Conservation (phyloP, 2,888 invertebrate genomes). For the Diploptera punctata region DNA sequence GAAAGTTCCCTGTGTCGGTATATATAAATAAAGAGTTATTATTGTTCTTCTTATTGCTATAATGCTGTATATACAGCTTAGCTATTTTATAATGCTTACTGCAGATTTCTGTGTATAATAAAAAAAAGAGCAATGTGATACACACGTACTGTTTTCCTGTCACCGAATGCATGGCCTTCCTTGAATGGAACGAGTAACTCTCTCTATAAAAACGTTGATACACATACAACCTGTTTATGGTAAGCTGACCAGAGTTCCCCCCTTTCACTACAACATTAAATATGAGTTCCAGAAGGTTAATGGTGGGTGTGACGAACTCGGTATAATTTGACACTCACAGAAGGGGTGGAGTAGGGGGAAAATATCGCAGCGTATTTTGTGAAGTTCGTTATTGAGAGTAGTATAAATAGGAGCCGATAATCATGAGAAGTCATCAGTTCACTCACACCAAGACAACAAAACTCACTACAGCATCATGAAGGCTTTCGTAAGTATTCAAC, state of each 20-base stretch:
- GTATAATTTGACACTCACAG: constrained; percentile 14
- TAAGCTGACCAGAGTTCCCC: neutral
- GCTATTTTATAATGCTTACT: no score
- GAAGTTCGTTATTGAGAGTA: neutral
- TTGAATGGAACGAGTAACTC: neutral
- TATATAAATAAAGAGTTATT: no score
- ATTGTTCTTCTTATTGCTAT: no score
- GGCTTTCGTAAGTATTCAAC: neutral
- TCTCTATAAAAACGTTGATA: neutral
- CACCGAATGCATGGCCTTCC: neutral
- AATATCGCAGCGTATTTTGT: neutral
- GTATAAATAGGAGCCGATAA: constrained; percentile 12
- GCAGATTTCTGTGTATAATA: no score
- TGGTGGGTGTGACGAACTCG: constrained; percentile 5
- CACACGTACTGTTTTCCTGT: no score
- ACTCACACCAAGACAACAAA: neutral
- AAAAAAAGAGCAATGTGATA: no score
- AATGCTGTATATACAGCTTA: no score
- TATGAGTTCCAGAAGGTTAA: neutral
- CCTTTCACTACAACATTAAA: neutral
- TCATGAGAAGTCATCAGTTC: neutral
- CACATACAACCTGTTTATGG: neutral
- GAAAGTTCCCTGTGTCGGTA: no score
- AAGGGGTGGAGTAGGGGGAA: neutral
- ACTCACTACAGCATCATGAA: neutral